Evolutionary conservation across 2,113 vertebrate species (phyloP), one percentile per base, ranked within the genome.

Genomic region (Dolichallabes microphthalmus): DNA sequence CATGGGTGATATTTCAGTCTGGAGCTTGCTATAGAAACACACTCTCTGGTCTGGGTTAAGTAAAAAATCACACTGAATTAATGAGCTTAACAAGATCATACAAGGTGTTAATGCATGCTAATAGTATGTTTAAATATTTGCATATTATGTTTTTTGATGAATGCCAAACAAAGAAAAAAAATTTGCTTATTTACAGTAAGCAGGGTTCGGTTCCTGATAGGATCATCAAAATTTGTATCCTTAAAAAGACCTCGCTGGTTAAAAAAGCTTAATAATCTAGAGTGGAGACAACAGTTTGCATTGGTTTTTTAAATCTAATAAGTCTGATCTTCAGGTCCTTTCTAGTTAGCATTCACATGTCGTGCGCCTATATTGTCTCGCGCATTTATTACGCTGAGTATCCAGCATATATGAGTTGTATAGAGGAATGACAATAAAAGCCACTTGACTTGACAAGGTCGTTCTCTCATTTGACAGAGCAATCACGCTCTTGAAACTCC

Each of bases 391-490:
- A 55, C 30, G 50, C 75, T 12, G 53, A 57, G n/a, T 55, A 9
- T 76, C 73, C 50, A 55, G 2, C n/a, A 6, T 27, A 76, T 17
- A 17, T 1, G 50, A 76, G 53, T 13, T 32, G 75, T 10, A 27
- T 10, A 52, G 75, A 77, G 75, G 32, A 77, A 77, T 77, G 52
- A 57, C 52, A 32, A 58, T 58, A 77, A 77, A 30, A 77, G 0
- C 15, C 53, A 57, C 75, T 77, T 57, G 75, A 77, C 53, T 57
- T 77, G 17, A 53, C 22, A 57, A 57, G 53, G 53, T 77, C 75
- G 5, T 77, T 32, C 52, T 19, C 57, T 17, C 75, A 77, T 58
- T 77, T 32, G 17, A 55, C 17, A 77, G 27, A 32, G 53, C 75
- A 77, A 58, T 58, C 75, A 77, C 2, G 17, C 75, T 77, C 50